These are phyloP conservation scores for Lissonota sp. DNA, from an alignment of 2,888 invertebrate genomes.

Conservation along the genomic window DNA sequence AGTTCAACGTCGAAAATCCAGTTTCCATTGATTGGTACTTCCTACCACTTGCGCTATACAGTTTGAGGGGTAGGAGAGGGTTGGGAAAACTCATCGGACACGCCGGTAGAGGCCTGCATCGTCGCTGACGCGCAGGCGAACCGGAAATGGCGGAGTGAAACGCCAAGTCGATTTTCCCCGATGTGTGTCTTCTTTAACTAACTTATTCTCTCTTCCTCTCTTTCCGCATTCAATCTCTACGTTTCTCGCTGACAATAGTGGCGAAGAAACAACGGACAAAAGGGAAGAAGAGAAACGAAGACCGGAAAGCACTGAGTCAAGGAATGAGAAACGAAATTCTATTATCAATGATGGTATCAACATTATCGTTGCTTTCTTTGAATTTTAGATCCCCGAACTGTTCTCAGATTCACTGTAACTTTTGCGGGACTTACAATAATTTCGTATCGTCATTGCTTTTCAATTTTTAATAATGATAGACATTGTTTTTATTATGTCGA, in stretches of 20 bases:
- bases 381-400: no score
- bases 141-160: slow-evolving; percentile 57
- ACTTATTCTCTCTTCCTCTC: neutral
- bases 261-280: neutral
- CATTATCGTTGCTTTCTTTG: no score
- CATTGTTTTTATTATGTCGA: no score
- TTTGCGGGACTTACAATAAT: no score
- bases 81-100: slow-evolving; percentile 43
- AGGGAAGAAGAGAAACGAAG: neutral
- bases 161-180: slow-evolving; percentile 34
- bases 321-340: neutral
- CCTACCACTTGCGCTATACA: slow-evolving; percentile 40
- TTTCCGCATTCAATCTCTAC: neutral
- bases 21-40: slow-evolving; percentile 63
- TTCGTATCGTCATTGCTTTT: no score
- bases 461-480: no score
- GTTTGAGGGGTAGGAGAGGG: neutral
- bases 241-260: no score
- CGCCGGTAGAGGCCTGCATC: slow-evolving; percentile 32
- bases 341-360: no score
- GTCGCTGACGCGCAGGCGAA: slow-evolving; percentile 39
- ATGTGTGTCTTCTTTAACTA: neutral
- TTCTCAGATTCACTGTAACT: no score
- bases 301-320: neutral
- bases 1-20: slow-evolving; percentile 58